Evolutionary conservation across 1,140 invertebrate species (phyloP).

Genomic region (Bradysia coprophila): DNA sequence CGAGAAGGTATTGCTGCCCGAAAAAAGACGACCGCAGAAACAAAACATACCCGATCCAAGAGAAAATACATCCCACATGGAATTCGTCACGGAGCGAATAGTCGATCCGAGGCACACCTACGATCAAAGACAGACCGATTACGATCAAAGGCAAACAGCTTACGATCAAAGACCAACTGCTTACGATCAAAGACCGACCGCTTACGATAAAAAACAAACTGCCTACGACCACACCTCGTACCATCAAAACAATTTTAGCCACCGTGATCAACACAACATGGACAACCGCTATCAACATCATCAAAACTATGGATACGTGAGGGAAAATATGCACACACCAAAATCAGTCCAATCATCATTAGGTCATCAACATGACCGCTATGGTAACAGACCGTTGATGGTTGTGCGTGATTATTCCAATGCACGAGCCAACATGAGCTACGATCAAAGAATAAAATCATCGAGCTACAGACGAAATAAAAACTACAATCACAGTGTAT

Average conservation of each 20-base stretch:
- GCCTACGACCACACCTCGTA: not conserved
- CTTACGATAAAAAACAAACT: not conserved
- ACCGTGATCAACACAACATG: not conserved
- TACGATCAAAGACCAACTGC: not conserved
- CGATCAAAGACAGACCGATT: not conserved
- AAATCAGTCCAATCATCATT: not conserved
- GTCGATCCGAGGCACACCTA: not conserved
- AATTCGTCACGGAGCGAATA: not conserved
- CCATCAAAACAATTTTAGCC: not conserved
- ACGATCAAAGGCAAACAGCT: not conserved
- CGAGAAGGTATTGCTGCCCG: constrained; percentile 3
- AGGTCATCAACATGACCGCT: not conserved
- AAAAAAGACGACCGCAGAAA: constrained; percentile 1
- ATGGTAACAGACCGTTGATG: not conserved
- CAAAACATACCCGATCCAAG: not conserved
- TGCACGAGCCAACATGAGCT: not conserved
- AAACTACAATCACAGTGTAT: not conserved
- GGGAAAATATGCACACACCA: not conserved
- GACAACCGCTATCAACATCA: not conserved
- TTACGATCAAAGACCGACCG: not conserved
- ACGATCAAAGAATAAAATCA: not conserved
- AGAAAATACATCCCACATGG: not conserved
- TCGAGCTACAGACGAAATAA: not conserved
- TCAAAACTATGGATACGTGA: not conserved
- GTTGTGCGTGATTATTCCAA: constrained; percentile 3